Evolutionary conservation across 2,113 vertebrate species (phyloP).

Genomic region (Amia ocellicauda): DNA sequence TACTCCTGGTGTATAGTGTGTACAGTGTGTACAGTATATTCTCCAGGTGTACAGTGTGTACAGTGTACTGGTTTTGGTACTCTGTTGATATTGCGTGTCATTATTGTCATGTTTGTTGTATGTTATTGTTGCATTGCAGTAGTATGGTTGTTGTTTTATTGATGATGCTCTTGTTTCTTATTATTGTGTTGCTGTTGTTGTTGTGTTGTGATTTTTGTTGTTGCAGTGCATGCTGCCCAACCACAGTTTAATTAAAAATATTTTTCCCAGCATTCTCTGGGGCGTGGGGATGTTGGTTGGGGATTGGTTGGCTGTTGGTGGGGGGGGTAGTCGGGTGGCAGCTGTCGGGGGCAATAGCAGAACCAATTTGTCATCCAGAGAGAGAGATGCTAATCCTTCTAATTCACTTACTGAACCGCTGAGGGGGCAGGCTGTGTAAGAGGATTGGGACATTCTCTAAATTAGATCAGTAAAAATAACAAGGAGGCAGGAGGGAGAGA

Average conservation of each 20-base stretch:
- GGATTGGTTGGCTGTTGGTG: slow-evolving; percentile 55
- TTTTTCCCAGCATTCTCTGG: slow-evolving; percentile 50
- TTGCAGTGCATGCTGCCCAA: slow-evolving; percentile 21
- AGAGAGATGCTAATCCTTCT: slow-evolving; percentile 70
- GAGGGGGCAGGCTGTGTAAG: slow-evolving; percentile 70
- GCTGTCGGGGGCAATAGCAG: slow-evolving; percentile 52
- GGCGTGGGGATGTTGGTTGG: too few species aligned
- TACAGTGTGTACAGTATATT: too few species aligned
- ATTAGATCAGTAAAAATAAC: slow-evolving; percentile 82
- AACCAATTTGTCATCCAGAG: slow-evolving; percentile 63
- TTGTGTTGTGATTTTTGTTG: too few species aligned
- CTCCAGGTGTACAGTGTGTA: too few species aligned
- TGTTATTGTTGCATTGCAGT: too few species aligned
- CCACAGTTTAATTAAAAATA: slow-evolving; percentile 56
- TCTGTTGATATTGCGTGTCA: too few species aligned
- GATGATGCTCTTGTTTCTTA: slow-evolving; percentile 27
- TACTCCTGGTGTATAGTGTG: too few species aligned
- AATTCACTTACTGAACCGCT: slow-evolving; percentile 78
- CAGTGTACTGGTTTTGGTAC: too few species aligned
- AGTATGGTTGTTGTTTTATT: slow-evolving; percentile 28
- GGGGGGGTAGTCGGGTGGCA: slow-evolving; percentile 41
- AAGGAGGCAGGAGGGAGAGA: slow-evolving; percentile 51
- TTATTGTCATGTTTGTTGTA: too few species aligned
- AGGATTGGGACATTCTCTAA: slow-evolving; percentile 80
- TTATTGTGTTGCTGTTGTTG: slow-evolving; percentile 10